A percentile compares a stretch with the other conserved stretches of the same genome.
phyloP scores from a whole-genome alignment of 1,140 invertebrate species.

The Drosophila santomea region DNA sequence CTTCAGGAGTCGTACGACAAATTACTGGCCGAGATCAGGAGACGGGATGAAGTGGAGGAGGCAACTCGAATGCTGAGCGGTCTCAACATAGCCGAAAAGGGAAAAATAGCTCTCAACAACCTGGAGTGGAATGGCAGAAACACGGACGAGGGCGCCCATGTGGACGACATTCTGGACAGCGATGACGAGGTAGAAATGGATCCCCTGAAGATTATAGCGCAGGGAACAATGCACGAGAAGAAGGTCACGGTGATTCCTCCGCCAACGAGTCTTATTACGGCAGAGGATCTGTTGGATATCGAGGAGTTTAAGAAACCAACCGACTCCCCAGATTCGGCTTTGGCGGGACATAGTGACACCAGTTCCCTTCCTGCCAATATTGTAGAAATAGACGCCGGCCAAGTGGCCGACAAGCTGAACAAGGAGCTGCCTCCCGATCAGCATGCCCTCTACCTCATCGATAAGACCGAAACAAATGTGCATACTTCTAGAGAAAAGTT shows the following conservation, averaged over 20 bases:
- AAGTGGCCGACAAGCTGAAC: slow-evolving; percentile 26
- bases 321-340: slow-evolving; percentile 53
- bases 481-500: slow-evolving; percentile 85
- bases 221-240: slow-evolving; percentile 87
- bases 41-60: slow-evolving; percentile 87
- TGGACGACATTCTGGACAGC: slow-evolving; percentile 86
- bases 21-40: slow-evolving; percentile 86
- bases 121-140: slow-evolving; percentile 88
- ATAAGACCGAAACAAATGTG: slow-evolving; percentile 86
- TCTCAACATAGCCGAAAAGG: slow-evolving; percentile 87
- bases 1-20: slow-evolving; percentile 86
- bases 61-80: slow-evolving; percentile 87
- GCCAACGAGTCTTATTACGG: slow-evolving; percentile 87
- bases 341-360: slow-evolving; percentile 43
- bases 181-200: slow-evolving; percentile 89
- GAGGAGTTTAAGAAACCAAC: slow-evolving; percentile 75
- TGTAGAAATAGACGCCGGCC: slow-evolving; percentile 57
- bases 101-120: slow-evolving; percentile 86
- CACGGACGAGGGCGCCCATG: slow-evolving; percentile 61
- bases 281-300: slow-evolving; percentile 87
- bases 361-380: slow-evolving; percentile 49
- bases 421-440: slow-evolving; percentile 77
- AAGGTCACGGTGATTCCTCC: slow-evolving; percentile 86
- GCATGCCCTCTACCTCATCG: slow-evolving; percentile 87
- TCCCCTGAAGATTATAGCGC: slow-evolving; percentile 88